Conservation (phyloP, 1,140 invertebrate species). For the Dendrolimus kikuchii region DNA sequence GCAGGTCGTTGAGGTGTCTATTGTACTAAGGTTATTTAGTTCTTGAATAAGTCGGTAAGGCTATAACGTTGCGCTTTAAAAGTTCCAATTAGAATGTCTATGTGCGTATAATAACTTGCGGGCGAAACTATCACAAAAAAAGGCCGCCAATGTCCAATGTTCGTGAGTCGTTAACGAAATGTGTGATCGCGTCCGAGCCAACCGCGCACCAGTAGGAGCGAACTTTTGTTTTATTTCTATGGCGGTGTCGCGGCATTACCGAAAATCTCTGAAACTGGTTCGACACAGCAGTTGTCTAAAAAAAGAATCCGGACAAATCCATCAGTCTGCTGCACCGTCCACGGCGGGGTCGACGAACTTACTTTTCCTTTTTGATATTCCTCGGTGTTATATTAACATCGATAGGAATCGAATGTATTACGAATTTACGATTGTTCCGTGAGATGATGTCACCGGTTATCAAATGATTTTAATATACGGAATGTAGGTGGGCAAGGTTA, state of each 20-base stretch:
- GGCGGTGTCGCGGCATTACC: slow-evolving; percentile 12
- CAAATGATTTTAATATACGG: slow-evolving; percentile 36
- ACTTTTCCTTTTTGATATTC: slow-evolving; percentile 61
- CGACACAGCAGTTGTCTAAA: slow-evolving; percentile 34
- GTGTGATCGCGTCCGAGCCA: slow-evolving; percentile 1
- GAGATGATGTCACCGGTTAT: slow-evolving; percentile 49
- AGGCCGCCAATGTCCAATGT: slow-evolving; percentile 6
- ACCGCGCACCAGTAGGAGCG: background rate
- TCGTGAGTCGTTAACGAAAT: slow-evolving; percentile 14
- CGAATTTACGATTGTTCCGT: slow-evolving; percentile 11
- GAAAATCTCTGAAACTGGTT: slow-evolving; percentile 31
- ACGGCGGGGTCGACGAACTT: slow-evolving; percentile 46
- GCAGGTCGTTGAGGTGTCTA: too few species aligned
- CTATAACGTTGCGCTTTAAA: slow-evolving; percentile 42
- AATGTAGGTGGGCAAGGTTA: slow-evolving; percentile 53
- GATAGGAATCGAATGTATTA: slow-evolving; percentile 23
- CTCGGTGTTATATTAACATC: slow-evolving; percentile 35
- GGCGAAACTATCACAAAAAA: slow-evolving; percentile 19
- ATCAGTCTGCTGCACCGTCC: slow-evolving; percentile 41
- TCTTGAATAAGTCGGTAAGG: background rate
- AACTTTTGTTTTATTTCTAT: slow-evolving; percentile 12
- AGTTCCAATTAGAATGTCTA: slow-evolving; percentile 24
- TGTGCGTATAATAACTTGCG: slow-evolving; percentile 30
- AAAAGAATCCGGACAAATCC: slow-evolving; percentile 47
- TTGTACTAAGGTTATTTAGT: too few species aligned